Conservation (phyloP, 2,797 vertebrate species). For the Acipenser oxyrinchus region DNA sequence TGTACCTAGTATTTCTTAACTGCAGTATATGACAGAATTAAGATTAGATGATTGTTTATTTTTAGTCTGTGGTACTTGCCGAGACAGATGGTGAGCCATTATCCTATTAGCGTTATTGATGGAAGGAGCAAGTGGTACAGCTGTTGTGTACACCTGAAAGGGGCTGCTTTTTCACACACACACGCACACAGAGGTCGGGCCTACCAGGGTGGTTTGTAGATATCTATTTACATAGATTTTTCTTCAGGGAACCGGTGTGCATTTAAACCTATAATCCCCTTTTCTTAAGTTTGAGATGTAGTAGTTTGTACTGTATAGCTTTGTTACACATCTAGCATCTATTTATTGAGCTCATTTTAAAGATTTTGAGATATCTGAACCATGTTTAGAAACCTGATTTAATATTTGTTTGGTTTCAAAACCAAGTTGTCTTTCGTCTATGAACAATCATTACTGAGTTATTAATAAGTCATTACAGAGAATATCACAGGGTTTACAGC, state of each 20-base stretch:
- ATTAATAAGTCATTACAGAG: too few species aligned
- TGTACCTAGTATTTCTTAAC: background rate
- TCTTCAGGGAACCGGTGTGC: background rate
- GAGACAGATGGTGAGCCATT: constrained; percentile 6
- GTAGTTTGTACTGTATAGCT: background rate
- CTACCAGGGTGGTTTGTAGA: background rate
- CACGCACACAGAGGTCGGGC: background rate
- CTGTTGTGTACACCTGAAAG: constrained; percentile 2
- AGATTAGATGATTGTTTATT: background rate
- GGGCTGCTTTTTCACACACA: background rate
- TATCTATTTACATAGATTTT: background rate
- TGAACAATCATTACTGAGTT: too few species aligned
- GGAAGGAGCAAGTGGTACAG: background rate
- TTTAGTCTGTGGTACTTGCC: background rate
- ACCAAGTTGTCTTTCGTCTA: too few species aligned
- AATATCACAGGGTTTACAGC: too few species aligned
- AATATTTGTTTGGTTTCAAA: too few species aligned
- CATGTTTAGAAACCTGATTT: too few species aligned
- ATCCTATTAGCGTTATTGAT: constrained; percentile 8
- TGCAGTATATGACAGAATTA: background rate
- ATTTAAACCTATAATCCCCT: background rate
- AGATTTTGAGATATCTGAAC: too few species aligned
- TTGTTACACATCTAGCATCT: background rate
- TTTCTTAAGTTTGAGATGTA: background rate
- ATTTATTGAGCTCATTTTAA: background rate